phyloP scores from a whole-genome alignment of 1,140 invertebrate genomes.

The Drosophila insularis region DNA sequence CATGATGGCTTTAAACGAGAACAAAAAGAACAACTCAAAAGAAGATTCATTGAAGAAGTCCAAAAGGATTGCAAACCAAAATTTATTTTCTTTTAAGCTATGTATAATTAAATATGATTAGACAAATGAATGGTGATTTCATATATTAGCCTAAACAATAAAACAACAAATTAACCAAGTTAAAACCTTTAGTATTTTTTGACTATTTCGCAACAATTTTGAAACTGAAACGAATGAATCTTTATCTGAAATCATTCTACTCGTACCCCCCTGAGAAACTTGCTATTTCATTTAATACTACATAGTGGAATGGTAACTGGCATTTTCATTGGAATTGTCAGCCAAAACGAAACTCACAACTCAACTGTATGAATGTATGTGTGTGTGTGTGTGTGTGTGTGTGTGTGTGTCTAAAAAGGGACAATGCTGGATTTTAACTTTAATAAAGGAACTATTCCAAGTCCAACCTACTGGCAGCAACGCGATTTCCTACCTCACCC shows the following conservation, averaged over 20 bases:
- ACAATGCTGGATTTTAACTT: conserved; percentile 75
- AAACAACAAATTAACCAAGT: not conserved
- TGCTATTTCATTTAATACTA: not conserved
- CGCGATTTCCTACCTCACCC: not conserved
- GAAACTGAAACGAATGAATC: not conserved
- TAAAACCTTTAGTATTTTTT: not conserved
- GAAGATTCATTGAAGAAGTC: no score
- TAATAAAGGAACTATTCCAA: conserved; percentile 74
- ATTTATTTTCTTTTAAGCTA: no score
- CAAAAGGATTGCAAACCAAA: no score
- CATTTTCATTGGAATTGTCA: not conserved
- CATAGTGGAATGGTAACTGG: not conserved
- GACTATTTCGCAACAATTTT: no score
- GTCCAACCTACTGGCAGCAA: conserved; percentile 3
- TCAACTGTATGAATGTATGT: conserved; percentile 18
- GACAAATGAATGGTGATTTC: no score
- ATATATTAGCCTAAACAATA: no score
- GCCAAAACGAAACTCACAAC: conserved; percentile 49
- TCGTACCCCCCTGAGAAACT: not conserved
- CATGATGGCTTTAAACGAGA: no score
- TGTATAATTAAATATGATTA: no score
- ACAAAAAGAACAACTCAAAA: no score
- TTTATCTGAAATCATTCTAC: not conserved
- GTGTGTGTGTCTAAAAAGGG: conserved; percentile 64
- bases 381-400: not conserved